phyloP scores from a whole-genome alignment of 2,888 invertebrate species.

The Fragum sueziense region DNA sequence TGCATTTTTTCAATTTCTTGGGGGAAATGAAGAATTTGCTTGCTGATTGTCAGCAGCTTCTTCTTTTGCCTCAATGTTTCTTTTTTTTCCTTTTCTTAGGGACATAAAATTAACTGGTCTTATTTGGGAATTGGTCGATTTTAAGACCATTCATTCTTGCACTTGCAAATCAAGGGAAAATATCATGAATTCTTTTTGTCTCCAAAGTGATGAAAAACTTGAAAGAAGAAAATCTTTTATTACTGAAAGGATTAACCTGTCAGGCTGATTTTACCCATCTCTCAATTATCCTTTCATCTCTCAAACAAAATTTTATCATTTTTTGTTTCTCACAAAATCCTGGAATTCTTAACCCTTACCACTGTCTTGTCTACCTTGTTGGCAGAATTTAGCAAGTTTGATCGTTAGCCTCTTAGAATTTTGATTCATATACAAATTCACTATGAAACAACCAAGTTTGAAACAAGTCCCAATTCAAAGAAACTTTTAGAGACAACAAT shows the following conservation, averaged over 20 bases:
- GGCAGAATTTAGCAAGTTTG: neutral
- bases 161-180: too few relatives aligned
- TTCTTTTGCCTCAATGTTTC: neutral
- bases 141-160: too few relatives aligned
- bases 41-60: neutral
- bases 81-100: neutral
- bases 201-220: too few relatives aligned
- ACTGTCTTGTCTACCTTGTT: neutral
- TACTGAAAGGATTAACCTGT: constrained; percentile 11
- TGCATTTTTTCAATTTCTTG: neutral
- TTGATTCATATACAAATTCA: neutral
- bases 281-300: constrained; percentile 24
- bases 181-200: too few relatives aligned
- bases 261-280: constrained; percentile 10
- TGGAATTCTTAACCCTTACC: neutral
- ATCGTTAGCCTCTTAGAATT: neutral
- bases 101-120: too few relatives aligned
- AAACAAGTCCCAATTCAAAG: too few relatives aligned
- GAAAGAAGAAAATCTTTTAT: neutral
- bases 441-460: too few relatives aligned
- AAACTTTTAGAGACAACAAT: too few relatives aligned
- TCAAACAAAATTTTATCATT: constrained; percentile 12
- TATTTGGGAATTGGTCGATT: too few relatives aligned
- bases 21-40: neutral
- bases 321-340: constrained; percentile 5